phyloP scores from a whole-genome alignment of 1,140 invertebrate genomes.

The Lepidurus packardi region DNA sequence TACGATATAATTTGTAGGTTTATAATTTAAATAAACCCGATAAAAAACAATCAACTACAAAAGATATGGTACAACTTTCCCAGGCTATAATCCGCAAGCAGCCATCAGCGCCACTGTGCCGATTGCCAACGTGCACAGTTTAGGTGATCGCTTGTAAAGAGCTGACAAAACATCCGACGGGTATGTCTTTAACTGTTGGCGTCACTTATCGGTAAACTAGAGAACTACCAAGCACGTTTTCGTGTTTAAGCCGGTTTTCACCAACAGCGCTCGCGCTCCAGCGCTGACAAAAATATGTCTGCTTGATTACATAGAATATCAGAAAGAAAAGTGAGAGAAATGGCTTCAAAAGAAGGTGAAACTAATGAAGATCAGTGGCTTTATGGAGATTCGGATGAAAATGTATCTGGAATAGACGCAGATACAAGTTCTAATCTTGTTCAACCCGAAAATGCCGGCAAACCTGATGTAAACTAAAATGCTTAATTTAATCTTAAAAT shows the following conservation, averaged over 20 bases:
- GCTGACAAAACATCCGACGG: neutral
- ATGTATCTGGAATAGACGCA: neutral
- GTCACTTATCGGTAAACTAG: too few species aligned
- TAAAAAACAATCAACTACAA: neutral
- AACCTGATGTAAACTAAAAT: neutral
- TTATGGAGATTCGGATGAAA: neutral
- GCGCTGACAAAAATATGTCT: too few species aligned
- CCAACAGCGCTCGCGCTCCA: too few species aligned
- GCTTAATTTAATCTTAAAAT: too few species aligned
- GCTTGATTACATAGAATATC: too few species aligned
- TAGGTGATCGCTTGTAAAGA: neutral
- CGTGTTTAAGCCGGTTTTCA: too few species aligned
- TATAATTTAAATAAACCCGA: neutral
- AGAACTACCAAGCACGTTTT: too few species aligned
- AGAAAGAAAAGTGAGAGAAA: neutral
- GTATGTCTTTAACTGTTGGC: too few species aligned
- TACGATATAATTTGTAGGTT: neutral
- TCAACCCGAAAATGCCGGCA: neutral
- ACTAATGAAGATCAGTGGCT: conserved; percentile 18
- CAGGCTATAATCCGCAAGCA: neutral
- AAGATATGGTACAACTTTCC: neutral
- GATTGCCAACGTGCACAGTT: conserved; percentile 17
- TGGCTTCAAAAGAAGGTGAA: neutral
- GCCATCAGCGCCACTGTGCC: conserved; percentile 16
- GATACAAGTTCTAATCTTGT: neutral